Base-by-base conservation (phyloP, 2,113 vertebrate species). In the Ariopsis seemanni region DNA sequence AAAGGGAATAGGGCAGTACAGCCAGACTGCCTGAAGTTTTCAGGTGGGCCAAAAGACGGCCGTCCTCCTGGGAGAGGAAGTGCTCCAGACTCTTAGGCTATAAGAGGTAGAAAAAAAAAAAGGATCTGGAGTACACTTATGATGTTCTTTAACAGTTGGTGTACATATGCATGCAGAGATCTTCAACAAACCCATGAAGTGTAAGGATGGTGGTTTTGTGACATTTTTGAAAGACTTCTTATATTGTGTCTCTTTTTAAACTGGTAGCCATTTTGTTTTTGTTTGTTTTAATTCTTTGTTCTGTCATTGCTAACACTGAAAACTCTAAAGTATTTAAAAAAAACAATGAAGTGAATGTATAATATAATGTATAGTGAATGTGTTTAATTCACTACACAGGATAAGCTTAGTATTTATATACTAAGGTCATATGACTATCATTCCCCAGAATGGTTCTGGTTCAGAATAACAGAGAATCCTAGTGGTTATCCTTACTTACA, bases 71-170 rank as follows among this genome's bases (percentile, higher is more conserved):
- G 91, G 94, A 97, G 93, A 99, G 94, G 91, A 97, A 99, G 58
- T 99, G 97, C 92, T 99, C 97, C 92, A 99, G 94, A 90, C 96
- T 93, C 95, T 98, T 99, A 22, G 97, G 98, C 98, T 99, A 86
- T 62, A 86, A 91, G 90, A 87, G n/a, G 77, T 88, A 42, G 34
- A 22, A 18, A 20, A 20, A 77, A 25, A 75, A 71, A 12, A 85
- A 11, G 11, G 42, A 42, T 30, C 7, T 65, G 20, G 4, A 27
- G 7, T 18, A 52, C 12, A 57, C 27, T 65, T 5, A 58, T 6
- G 4, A 72, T 20, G 18, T n/a, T 69, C 17, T 53, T 65, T 30
- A 78, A 85, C 17, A 48, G 52, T 57, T 14, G 6, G 55, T 8
- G 25, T 58, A 15, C 7, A 81, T 20, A 22, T 34, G 9, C 22